Percentiles rank a stretch among this genome's conserved stretches.
Evolutionary conservation across 2,888 invertebrate genomes (phyloP).

Genomic region (Cephus rjabovi): DNA sequence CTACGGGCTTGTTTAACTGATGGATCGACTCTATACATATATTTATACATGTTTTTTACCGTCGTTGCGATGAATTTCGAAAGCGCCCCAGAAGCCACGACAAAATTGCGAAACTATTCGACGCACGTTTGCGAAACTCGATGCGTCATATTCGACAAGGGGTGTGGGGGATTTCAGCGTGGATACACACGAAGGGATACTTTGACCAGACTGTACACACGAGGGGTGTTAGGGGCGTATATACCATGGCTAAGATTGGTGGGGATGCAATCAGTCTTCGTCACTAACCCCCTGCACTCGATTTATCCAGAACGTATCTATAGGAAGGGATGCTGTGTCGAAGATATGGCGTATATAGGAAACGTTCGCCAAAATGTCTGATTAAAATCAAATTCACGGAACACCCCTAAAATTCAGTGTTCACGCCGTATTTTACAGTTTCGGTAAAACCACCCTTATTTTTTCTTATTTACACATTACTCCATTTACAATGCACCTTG

Average conservation of each 20-base stretch:
- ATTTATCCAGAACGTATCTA: slow-evolving; percentile 18
- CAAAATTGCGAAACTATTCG: background rate
- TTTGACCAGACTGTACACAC: background rate
- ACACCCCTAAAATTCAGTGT: background rate
- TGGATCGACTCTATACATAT: background rate
- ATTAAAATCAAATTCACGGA: background rate
- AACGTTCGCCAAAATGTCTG: background rate
- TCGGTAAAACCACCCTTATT: background rate
- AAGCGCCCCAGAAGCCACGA: background rate
- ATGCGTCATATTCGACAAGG: background rate
- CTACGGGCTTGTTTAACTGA: background rate
- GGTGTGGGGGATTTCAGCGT: background rate
- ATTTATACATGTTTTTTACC: background rate
- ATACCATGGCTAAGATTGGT: slow-evolving; percentile 20
- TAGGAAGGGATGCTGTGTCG: background rate
- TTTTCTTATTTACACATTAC: background rate
- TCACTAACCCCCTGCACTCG: slow-evolving; percentile 34
- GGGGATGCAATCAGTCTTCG: slow-evolving; percentile 34
- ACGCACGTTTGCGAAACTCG: background rate
- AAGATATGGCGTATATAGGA: background rate
- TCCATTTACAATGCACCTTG: background rate
- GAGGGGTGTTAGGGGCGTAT: background rate
- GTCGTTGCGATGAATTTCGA: slow-evolving; percentile 10
- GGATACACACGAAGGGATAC: background rate
- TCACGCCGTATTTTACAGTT: background rate